Conservation (phyloP, 2,888 invertebrate species). For the Endotricha flammealis region DNA sequence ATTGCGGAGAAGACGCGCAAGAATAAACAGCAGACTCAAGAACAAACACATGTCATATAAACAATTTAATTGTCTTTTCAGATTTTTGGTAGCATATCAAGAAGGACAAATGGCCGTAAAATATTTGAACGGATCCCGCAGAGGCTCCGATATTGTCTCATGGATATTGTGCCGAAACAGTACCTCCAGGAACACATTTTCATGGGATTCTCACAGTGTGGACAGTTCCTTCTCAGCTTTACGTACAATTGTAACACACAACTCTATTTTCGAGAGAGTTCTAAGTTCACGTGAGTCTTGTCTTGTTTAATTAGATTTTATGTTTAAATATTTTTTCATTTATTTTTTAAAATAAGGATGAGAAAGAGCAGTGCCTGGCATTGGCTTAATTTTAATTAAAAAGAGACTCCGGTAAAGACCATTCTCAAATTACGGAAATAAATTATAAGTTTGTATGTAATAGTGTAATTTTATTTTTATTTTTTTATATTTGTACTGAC, state of each 20-base stretch:
- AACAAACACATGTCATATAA: no score
- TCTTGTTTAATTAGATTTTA: conserved; percentile 7
- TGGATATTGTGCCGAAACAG: conserved; percentile 78
- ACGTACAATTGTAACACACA: conserved; percentile 80
- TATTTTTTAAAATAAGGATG: neutral
- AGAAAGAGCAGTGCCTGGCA: no score
- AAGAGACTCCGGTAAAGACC: no score
- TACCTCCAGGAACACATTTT: conserved; percentile 88
- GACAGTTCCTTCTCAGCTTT: conserved; percentile 94
- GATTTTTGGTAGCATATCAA: conserved; percentile 74
- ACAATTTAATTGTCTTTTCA: no score
- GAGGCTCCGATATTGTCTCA: conserved; percentile 78
- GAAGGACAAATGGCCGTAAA: conserved; percentile 59
- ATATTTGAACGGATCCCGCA: conserved; percentile 77
- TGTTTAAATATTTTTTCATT: conserved; percentile 1
- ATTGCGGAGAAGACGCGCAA: no score
- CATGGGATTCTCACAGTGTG: conserved; percentile 97
- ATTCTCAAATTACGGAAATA: no score
- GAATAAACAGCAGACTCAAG: no score
- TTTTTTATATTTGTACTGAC: no score
- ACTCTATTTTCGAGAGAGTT: conserved; percentile 75
- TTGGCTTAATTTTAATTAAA: neutral
- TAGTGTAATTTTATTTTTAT: no score
- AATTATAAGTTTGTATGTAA: no score
- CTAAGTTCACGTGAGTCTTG: conserved; percentile 60